Base-by-base conservation (phyloP, 2,797 vertebrate genomes). In the Thalassophryne amazonica region DNA sequence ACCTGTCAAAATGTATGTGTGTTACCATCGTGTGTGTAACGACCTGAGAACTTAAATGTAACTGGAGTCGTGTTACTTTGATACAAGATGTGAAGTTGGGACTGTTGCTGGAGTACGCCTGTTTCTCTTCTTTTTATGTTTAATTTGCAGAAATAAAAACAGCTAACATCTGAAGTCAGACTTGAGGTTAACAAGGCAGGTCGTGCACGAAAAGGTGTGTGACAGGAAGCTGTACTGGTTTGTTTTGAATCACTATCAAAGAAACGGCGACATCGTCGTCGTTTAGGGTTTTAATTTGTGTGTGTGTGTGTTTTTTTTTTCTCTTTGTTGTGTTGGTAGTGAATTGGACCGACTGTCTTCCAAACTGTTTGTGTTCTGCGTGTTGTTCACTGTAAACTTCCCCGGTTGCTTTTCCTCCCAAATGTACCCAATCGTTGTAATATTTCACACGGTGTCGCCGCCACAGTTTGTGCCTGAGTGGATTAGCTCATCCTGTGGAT, bases 391-490 rank as follows among this genome's bases (percentile, higher is more conserved):
- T 43, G 29, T 46, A 8, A 16, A 7, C 30, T 48, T 19, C 27
- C 25, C 12, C 39, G 19, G 20, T 18, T 40, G 34, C 15, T 28
- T 40, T 33, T 19, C 21, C 33, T 56, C 20, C 60, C 31, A 20
- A 64, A 73, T 62, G 47, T 67, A n/a, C n/a, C n/a, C n/a, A n/a
- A n/a, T n/a, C n/a, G n/a, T n/a, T n/a, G n/a, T n/a, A n/a, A n/a
- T n/a, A n/a, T n/a, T n/a, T n/a, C n/a, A n/a, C n/a, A n/a, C n/a
- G n/a, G n/a, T n/a, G n/a, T n/a, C n/a, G n/a, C n/a, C n/a, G n/a
- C n/a, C n/a, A n/a, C n/a, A n/a, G n/a, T n/a, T 30, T 64, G 65
- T 56, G 38, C 73, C 58, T 4, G 80, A 84, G 75, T 85, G 81
- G 82, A 81, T 87, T 60, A 73, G 60, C 43, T 38, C 17, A 2